phyloP scores from a whole-genome alignment of 2,113 vertebrate genomes.

The Protobothrops mucrosquamatus region DNA sequence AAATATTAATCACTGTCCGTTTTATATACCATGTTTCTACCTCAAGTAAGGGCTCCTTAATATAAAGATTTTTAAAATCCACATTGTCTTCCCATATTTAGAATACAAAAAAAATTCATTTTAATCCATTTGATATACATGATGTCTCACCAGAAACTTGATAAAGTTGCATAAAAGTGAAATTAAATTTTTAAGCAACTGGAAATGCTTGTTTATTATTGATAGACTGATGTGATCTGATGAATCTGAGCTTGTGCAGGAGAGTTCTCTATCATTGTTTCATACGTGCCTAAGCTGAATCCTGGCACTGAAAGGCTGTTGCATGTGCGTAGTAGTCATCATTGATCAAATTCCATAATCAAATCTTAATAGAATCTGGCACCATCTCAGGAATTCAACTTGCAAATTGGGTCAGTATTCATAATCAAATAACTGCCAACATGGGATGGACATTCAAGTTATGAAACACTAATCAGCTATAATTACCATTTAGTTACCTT shows the following conservation, averaged over 20 bases:
- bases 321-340: neutral
- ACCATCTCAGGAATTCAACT: neutral
- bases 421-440: neutral
- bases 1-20: too few species aligned
- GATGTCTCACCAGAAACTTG: neutral
- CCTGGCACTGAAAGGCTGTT: neutral
- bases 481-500: neutral
- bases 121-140: neutral
- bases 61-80: neutral
- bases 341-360: neutral
- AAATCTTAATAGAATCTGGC: neutral
- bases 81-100: neutral
- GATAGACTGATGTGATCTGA: neutral
- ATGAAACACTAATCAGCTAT: neutral
- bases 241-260: neutral
- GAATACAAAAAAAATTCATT: neutral
- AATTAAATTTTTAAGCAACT: neutral
- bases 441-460: neutral
- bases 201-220: neutral
- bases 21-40: neutral
- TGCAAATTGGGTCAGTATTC: neutral
- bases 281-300: neutral
- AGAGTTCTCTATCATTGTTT: neutral
- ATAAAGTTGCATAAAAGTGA: neutral
- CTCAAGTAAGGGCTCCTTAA: neutral